A percentile compares a stretch with the other conserved stretches of the same genome.
Conservation (phyloP, 2,888 invertebrate species). For the Ceramica pisi region DNA sequence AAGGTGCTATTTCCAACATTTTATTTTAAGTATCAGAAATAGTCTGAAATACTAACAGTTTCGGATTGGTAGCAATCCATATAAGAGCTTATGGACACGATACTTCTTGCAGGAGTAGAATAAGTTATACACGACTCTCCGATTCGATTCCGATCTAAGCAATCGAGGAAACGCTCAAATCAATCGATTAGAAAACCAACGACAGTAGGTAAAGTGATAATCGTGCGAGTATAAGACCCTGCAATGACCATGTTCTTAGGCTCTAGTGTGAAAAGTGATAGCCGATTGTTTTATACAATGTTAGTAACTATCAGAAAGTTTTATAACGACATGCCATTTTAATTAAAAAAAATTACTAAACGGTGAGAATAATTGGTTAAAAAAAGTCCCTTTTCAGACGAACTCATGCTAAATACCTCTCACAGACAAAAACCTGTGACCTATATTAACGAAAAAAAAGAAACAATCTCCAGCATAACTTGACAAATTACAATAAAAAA, state of each 20-base stretch:
- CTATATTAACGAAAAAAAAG: conserved; percentile 48
- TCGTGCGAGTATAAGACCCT: background rate
- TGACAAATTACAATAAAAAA: conserved; percentile 70
- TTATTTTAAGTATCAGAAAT: background rate
- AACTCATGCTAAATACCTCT: conserved; percentile 52
- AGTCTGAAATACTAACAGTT: conserved; percentile 2
- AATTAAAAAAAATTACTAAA: conserved; percentile 12
- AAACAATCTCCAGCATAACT: conserved; percentile 68
- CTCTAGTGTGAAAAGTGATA: conserved; percentile 1
- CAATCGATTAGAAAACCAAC: conserved; percentile 15
- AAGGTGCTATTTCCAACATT: conserved; percentile 7
- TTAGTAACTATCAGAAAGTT: conserved; percentile 29
- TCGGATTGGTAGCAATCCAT: background rate
- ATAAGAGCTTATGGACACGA: background rate
- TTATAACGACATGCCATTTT: conserved; percentile 31
- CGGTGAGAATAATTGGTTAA: background rate
- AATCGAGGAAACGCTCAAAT: background rate
- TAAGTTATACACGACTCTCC: background rate
- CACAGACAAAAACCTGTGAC: conserved; percentile 66
- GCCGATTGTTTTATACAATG: conserved; percentile 33
- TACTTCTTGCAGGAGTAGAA: background rate
- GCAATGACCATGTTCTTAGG: conserved; percentile 9
- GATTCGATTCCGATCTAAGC: background rate
- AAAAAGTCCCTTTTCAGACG: conserved; percentile 40
- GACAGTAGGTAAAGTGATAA: no score